A percentile compares a stretch with the other conserved stretches of the same genome.
These are phyloP conservation scores for Pseudomyrmex gracilis DNA, from an alignment of 1,140 invertebrate genomes.

Conservation along the genomic window DNA sequence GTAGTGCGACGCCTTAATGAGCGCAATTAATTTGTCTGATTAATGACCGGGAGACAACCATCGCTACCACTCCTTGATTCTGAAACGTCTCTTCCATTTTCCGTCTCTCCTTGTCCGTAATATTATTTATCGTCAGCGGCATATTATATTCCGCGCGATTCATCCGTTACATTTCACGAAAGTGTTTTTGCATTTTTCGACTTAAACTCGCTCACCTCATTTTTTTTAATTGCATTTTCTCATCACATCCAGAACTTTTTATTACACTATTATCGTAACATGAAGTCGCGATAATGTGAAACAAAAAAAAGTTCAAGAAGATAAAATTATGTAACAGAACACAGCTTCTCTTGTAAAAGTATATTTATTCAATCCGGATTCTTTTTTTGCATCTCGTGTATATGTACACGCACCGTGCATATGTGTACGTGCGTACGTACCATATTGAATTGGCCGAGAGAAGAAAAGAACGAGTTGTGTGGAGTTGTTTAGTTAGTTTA, in stretches of 20 bases:
- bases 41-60: slow-evolving; percentile 70
- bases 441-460: neutral
- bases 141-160: slow-evolving; percentile 69
- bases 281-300: neutral
- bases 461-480: neutral
- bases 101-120: slow-evolving; percentile 35
- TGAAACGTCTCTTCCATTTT: neutral
- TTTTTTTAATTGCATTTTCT: slow-evolving; percentile 72
- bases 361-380: slow-evolving; percentile 19
- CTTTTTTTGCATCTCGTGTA: neutral
- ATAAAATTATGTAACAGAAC: neutral
- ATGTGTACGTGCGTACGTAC: neutral
- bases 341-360: neutral
- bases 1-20: slow-evolving; percentile 70
- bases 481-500: slow-evolving; percentile 74
- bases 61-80: slow-evolving; percentile 47
- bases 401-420: no score
- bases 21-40: slow-evolving; percentile 74
- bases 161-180: slow-evolving; percentile 55
- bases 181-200: slow-evolving; percentile 70
- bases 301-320: no score
- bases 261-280: slow-evolving; percentile 57
- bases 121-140: slow-evolving; percentile 74
- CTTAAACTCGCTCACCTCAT: slow-evolving; percentile 66
- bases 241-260: slow-evolving; percentile 50